Evolutionary conservation across 2,888 invertebrate genomes (phyloP).

Genomic region (Microplitis manilae): DNA sequence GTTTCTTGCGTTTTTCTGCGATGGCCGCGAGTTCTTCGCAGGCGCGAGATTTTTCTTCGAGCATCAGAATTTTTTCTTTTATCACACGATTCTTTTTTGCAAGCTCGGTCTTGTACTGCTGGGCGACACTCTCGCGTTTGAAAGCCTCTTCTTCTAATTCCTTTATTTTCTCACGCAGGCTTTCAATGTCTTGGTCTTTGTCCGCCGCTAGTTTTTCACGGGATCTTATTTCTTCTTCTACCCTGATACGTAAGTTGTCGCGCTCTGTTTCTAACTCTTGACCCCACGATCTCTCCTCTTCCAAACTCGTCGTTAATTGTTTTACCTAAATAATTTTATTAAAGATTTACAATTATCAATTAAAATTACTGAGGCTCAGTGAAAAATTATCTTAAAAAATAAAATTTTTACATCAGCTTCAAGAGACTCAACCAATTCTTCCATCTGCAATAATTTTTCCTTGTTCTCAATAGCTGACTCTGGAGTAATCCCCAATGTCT

Average conservation of each 20-base stretch:
- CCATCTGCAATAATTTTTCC: conserved; percentile 66
- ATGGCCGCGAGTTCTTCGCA: conserved; percentile 63
- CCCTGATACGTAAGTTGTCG: conserved; percentile 61
- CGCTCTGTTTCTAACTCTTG: conserved; percentile 66
- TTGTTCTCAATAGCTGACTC: conserved; percentile 63
- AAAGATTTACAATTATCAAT: conserved; percentile 18
- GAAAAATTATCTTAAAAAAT: conserved; percentile 8
- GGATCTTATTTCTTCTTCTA: conserved; percentile 59
- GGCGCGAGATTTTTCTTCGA: conserved; percentile 63
- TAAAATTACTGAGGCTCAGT: background rate
- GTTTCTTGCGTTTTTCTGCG: conserved; percentile 72
- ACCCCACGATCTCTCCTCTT: conserved; percentile 66
- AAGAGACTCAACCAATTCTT: conserved; percentile 64
- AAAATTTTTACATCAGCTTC: conserved; percentile 61
- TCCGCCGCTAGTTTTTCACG: conserved; percentile 59
- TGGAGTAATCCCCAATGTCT: conserved; percentile 64
- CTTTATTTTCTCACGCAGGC: conserved; percentile 59
- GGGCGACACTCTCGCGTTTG: conserved; percentile 64
- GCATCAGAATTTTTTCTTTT: conserved; percentile 59
- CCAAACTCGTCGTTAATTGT: conserved; percentile 63
- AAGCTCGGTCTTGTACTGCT: conserved; percentile 63
- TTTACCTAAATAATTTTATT: conserved; percentile 56
- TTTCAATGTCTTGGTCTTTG: conserved; percentile 59
- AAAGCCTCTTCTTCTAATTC: conserved; percentile 64
- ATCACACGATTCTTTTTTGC: conserved; percentile 63